Percentiles rank a stretch among this genome's conserved stretches.
phyloP scores from a whole-genome alignment of 2,888 invertebrate genomes.

The Argynnis bischoffii region DNA sequence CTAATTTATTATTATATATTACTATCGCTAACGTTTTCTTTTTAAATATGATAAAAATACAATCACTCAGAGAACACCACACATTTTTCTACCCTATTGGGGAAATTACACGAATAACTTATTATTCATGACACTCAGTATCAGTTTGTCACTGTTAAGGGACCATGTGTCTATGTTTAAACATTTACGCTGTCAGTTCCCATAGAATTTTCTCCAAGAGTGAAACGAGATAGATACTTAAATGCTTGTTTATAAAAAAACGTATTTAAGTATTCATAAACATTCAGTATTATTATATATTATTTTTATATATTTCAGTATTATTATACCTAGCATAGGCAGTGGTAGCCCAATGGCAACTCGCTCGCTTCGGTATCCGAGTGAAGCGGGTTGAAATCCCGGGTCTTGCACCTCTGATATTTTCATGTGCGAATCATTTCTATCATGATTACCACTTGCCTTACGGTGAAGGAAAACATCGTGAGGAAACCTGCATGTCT shows the following conservation, averaged over 20 bases:
- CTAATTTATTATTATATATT: neutral
- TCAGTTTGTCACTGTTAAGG: slow-evolving; percentile 20
- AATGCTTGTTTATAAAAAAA: slow-evolving; percentile 10
- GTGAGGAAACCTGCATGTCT: too few relatives aligned
- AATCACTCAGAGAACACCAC: neutral
- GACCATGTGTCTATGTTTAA: slow-evolving; percentile 31
- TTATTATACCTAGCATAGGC: too few relatives aligned
- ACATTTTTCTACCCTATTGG: slow-evolving; percentile 14
- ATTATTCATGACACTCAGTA: slow-evolving; percentile 28
- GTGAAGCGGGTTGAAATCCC: too few relatives aligned
- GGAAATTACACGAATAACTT: slow-evolving; percentile 22
- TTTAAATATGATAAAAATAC: slow-evolving; percentile 1
- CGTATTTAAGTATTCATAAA: neutral
- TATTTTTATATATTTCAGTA: too few relatives aligned
- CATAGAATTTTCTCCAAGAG: slow-evolving; percentile 28
- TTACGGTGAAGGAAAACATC: too few relatives aligned
- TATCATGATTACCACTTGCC: too few relatives aligned
- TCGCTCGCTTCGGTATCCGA: too few relatives aligned
- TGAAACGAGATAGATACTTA: slow-evolving; percentile 24
- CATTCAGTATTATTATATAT: too few relatives aligned
- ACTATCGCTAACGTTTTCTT: neutral
- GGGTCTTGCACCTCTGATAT: too few relatives aligned
- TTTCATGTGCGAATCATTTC: too few relatives aligned
- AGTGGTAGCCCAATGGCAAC: too few relatives aligned
- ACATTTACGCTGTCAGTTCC: slow-evolving; percentile 35